Base-by-base conservation (phyloP, 2,888 invertebrate genomes). In the Coelopa pilipes region DNA sequence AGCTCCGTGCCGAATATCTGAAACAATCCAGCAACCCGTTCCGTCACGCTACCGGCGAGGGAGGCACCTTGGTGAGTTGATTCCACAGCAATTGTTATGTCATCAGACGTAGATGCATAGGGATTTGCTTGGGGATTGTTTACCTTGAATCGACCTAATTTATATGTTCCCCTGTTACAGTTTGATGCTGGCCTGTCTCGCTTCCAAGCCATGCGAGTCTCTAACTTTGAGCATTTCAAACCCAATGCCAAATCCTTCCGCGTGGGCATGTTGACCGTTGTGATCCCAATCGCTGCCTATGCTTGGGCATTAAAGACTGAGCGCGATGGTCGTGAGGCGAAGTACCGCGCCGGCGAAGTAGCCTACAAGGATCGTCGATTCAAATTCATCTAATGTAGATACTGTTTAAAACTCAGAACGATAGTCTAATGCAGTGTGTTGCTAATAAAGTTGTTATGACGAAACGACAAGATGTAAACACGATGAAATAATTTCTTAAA, bases 141-240 rank as follows among this genome's bases (percentile, higher is more conserved):
- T 70, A 55, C 12, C 1, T 70, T 73, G 34, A 67, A 72, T 72
- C 17, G 65, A 68, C 17, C 2, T 1, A 50, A 45, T 13, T 55
- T 10, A 55, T 49, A 63, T n/a, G 45, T 67, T 15, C 24, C 62
- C 60, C 12, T 59, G 46, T 70, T 55, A 78, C 88, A 96, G 96
- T 93, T 96, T 85, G 96, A 96, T 87, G 88, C 92, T n/a, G 93
- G 92, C 12, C 78, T 95, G 3, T 92, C 93, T 81, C 90, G 94
- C 70, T 95, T 91, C 83, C 89, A 91, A 83, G 90, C 95, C 0
- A 91, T 95, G 92, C 91, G 91, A 85, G 90, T 90, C 0, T 90
- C 90, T 10, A 88, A 90, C 69, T 90, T 89, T 77, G 92, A 93
- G 0, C 89, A 91, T 82, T 95, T 94, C 83, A 90, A 89, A 82